These are phyloP conservation scores for Drosophila punjabiensis DNA, from an alignment of 1,140 invertebrate species.

Conservation along the genomic window DNA sequence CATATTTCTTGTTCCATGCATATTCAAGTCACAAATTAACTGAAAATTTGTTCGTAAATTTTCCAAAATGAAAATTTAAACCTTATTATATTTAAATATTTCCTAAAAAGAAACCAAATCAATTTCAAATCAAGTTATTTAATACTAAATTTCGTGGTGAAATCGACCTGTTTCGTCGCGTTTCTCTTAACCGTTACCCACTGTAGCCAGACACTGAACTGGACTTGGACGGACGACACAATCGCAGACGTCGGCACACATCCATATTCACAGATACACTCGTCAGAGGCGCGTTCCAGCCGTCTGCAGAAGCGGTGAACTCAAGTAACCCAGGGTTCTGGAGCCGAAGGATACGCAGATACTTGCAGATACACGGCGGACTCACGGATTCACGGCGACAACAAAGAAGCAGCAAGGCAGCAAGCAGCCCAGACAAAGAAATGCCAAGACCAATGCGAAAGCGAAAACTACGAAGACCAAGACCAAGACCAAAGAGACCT, in stretches of 20 bases:
- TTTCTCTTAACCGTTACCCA: slow-evolving; percentile 13
- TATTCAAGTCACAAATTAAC: no score
- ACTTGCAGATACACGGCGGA: slow-evolving; percentile 25
- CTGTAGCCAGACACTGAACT: slow-evolving; percentile 18
- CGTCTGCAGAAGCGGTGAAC: slow-evolving; percentile 44
- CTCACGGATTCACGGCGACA: slow-evolving; percentile 37
- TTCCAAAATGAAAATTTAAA: no score
- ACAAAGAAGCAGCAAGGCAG: slow-evolving; percentile 34
- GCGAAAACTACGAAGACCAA: slow-evolving; percentile 31
- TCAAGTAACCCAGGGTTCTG: slow-evolving; percentile 50
- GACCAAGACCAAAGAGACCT: slow-evolving; percentile 5
- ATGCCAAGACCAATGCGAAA: slow-evolving; percentile 42
- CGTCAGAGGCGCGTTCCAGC: slow-evolving; percentile 24
- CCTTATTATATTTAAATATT: not conserved
- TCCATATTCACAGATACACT: slow-evolving; percentile 21
- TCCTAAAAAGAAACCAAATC: not conserved
- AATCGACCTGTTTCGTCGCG: not conserved
- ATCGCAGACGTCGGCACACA: slow-evolving; percentile 29
- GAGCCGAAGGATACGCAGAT: slow-evolving; percentile 44
- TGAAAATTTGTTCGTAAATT: no score
- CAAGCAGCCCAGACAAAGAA: slow-evolving; percentile 44
- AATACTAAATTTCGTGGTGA: not conserved
- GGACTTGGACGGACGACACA: slow-evolving; percentile 17
- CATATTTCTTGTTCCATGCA: no score
- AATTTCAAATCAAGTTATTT: not conserved